Conservation (phyloP, 2,797 vertebrate genomes). For the Erpetoichthys calabaricus region DNA sequence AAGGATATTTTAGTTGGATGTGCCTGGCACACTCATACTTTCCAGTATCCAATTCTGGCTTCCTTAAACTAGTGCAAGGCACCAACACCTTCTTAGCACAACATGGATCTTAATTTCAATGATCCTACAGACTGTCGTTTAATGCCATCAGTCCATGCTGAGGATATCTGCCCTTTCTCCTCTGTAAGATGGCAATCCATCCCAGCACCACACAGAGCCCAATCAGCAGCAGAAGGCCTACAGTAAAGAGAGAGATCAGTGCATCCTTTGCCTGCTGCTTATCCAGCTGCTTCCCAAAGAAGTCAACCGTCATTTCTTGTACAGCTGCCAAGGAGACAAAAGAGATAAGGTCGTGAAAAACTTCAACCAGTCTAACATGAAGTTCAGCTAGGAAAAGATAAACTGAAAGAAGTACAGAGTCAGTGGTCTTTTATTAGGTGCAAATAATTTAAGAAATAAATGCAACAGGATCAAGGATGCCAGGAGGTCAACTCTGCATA, state of each 20-base stretch:
- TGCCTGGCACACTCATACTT: no score
- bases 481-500: no score
- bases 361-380: accelerated
- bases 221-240: conserved; percentile 35
- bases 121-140: background rate
- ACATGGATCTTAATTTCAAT: no score
- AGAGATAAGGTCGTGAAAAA: no score
- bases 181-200: conserved; percentile 14
- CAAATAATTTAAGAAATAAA: no score
- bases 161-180: conserved; percentile 1
- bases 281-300: conserved; percentile 35
- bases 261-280: conserved; percentile 29
- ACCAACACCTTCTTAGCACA: no score
- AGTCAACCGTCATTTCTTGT: conserved; percentile 16
- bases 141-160: background rate
- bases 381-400: conserved; percentile 12
- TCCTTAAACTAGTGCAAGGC: no score
- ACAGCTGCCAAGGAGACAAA: conserved; percentile 28
- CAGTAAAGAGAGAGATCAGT: conserved; percentile 28
- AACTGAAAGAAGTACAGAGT: background rate
- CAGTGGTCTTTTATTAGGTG: no score
- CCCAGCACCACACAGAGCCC: conserved; percentile 11
- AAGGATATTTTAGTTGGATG: no score
- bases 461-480: no score
- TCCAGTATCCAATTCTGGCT: no score